These are phyloP conservation scores for Entomobrya multifasciata DNA, from an alignment of 2,888 invertebrate genomes.

Conservation along the genomic window DNA sequence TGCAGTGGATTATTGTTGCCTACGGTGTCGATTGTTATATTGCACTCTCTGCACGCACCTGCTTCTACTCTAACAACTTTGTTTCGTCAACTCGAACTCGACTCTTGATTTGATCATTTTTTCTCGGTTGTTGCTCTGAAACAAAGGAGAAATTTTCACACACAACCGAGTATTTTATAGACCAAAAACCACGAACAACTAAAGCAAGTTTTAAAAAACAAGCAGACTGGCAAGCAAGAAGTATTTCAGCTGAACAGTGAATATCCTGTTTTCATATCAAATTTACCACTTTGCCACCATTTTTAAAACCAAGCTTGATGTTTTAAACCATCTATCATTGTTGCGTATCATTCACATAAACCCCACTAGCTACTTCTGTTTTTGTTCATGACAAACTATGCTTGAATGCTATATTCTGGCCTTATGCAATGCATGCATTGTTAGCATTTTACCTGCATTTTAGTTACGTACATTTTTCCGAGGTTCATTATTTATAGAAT, in stretches of 20 bases:
- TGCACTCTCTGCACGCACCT: conserved; percentile 54
- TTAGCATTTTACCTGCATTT: conserved; percentile 23
- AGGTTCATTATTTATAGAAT: conserved; percentile 22
- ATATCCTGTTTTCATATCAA: conserved; percentile 59
- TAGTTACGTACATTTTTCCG: conserved; percentile 19
- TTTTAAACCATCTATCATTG: background rate
- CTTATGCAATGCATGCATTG: conserved; percentile 28
- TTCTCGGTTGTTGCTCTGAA: conserved; percentile 72
- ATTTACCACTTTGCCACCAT: conserved; percentile 34
- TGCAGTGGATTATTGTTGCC: conserved; percentile 28
- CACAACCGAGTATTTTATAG: conserved; percentile 36
- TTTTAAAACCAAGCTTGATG: conserved; percentile 15
- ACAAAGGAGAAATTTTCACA: conserved; percentile 66
- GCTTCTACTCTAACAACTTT: conserved; percentile 45
- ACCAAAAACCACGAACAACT: conserved; percentile 41
- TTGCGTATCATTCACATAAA: background rate
- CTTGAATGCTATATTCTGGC: background rate
- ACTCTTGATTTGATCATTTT: conserved; percentile 63
- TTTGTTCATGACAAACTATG: conserved; percentile 10
- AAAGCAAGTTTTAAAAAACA: conserved; percentile 8
- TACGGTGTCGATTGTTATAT: background rate
- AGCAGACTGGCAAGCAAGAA: conserved; percentile 42
- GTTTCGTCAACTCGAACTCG: conserved; percentile 36
- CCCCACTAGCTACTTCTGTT: background rate
- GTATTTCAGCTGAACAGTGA: conserved; percentile 42